These are phyloP conservation scores for Fragum whitleyi DNA, from an alignment of 2,888 invertebrate species.

Conservation along the genomic window DNA sequence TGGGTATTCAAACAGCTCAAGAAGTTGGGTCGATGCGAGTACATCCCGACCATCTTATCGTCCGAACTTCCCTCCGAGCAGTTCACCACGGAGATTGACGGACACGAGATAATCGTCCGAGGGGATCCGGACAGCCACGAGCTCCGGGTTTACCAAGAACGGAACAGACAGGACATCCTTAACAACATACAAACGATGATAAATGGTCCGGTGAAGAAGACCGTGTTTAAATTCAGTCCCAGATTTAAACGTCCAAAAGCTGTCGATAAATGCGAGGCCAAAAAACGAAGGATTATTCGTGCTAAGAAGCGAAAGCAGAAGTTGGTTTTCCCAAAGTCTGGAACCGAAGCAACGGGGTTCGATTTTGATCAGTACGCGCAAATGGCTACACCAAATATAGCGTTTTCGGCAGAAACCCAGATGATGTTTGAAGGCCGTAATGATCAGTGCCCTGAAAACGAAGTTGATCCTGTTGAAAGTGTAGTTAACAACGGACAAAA, in stretches of 20 bases:
- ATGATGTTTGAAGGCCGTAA: background rate
- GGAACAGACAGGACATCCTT: background rate
- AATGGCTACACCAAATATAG: background rate
- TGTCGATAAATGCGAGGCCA: background rate
- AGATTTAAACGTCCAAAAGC: background rate
- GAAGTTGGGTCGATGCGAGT: conserved; percentile 27
- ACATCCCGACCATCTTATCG: conserved; percentile 12
- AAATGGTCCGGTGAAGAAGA: background rate
- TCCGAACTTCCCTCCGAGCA: conserved; percentile 12
- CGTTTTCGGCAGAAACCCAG: background rate
- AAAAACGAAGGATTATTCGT: background rate
- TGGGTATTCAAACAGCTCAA: conserved; percentile 40
- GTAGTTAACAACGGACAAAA: too few relatives aligned
- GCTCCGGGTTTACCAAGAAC: background rate
- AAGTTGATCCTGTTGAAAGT: too few relatives aligned
- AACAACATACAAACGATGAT: background rate
- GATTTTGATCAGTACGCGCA: background rate
- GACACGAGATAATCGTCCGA: conserved; percentile 27
- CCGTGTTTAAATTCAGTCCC: background rate
- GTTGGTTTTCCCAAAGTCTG: background rate
- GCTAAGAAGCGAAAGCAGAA: background rate
- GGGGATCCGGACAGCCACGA: conserved; percentile 21
- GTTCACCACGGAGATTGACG: conserved; percentile 28
- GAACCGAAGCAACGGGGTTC: background rate
- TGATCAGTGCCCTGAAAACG: background rate